Conservation (phyloP, 2,888 invertebrate genomes). For the Diogma glabrata region DNA sequence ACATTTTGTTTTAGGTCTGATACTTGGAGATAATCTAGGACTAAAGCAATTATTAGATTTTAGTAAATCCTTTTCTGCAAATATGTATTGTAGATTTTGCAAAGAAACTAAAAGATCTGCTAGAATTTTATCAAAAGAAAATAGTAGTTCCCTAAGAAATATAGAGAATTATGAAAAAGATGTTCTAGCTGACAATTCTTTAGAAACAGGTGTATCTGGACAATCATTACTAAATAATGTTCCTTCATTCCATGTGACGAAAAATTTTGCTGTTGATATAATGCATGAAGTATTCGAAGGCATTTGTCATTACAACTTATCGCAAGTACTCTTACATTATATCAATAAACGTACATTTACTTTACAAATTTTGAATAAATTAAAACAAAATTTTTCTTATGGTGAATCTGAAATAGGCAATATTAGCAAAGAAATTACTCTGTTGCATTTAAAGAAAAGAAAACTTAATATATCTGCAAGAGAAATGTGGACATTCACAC, state of each 20-base stretch:
- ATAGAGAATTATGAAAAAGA: slow-evolving; percentile 13
- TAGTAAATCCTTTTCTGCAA: slow-evolving; percentile 16
- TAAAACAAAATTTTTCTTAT: slow-evolving; percentile 17
- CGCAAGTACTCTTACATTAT: slow-evolving; percentile 13
- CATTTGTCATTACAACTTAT: slow-evolving; percentile 16
- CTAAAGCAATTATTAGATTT: slow-evolving; percentile 14
- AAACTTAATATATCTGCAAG: slow-evolving; percentile 16
- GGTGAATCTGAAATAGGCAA: slow-evolving; percentile 17
- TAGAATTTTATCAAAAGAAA: slow-evolving; percentile 9
- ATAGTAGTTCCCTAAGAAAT: slow-evolving; percentile 13
- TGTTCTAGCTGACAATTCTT: slow-evolving; percentile 8
- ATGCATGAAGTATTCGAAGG: too few species aligned
- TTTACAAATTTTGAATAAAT: slow-evolving; percentile 15
- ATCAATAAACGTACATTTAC: slow-evolving; percentile 15
- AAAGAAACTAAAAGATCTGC: slow-evolving; percentile 7
- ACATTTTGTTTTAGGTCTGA: slow-evolving; percentile 9
- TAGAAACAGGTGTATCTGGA: slow-evolving; percentile 9
- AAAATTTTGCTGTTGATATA: slow-evolving; percentile 16
- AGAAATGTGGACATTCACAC: slow-evolving; percentile 19
- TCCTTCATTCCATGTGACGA: slow-evolving; percentile 15
- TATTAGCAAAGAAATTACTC: slow-evolving; percentile 13
- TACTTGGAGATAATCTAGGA: slow-evolving; percentile 14
- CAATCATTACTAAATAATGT: slow-evolving; percentile 13
- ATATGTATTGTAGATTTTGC: slow-evolving; percentile 15
- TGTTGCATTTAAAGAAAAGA: slow-evolving; percentile 11